Base-by-base conservation (phyloP, 2,888 invertebrate genomes). In the Dorcus parallelipipedus region DNA sequence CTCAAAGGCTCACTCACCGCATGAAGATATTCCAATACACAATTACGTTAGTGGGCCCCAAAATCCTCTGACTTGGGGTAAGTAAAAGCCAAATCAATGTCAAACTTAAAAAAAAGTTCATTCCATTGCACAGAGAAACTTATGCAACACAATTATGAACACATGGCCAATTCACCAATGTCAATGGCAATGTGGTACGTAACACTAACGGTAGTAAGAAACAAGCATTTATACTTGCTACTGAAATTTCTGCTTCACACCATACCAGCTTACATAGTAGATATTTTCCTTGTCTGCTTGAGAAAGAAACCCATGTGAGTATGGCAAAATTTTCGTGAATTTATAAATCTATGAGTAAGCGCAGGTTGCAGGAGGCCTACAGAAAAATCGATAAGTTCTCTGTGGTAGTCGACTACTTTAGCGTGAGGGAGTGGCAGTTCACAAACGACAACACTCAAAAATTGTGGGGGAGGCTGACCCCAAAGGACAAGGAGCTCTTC, bases 21-120 rank as follows among this genome's bases (percentile, higher is more conserved):
- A 5, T 4, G 7, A 4, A 33, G 7, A 7, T 1, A 33, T 83
- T 49, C 87, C 90, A 0, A 87, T 96, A 63, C 95, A 93, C 80
- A 95, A 96, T 78, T 92, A 86, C 77, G 91, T 93, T 1, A 90
- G 93, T 0, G 90, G 93, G 0, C 83, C 85, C 1, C 86, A 92
- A 67, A 93, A 93, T 70, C 90, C 91, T 0, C 79, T 94, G 52
- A 89, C 86, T 0, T 95, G 93, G 92, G 86, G 86, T 5, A 78
- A 88, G 52, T 82, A 48, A 33, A 3, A 33, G 7, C 26, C 6
- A 33, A 33, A 3, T 43, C 43, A 14, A 59, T 33, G 4, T 53
- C 14, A 45, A 41, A n/a, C 23, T 9, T 38, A 26, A 51, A 20
- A 20, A 20, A 3, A 20, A 20, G 20, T 20, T 20, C 20, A 20